A percentile compares a stretch with the other conserved stretches of the same genome.
Conservation (phyloP, 2,888 invertebrate genomes). For the Rhyacophila evoluta region DNA sequence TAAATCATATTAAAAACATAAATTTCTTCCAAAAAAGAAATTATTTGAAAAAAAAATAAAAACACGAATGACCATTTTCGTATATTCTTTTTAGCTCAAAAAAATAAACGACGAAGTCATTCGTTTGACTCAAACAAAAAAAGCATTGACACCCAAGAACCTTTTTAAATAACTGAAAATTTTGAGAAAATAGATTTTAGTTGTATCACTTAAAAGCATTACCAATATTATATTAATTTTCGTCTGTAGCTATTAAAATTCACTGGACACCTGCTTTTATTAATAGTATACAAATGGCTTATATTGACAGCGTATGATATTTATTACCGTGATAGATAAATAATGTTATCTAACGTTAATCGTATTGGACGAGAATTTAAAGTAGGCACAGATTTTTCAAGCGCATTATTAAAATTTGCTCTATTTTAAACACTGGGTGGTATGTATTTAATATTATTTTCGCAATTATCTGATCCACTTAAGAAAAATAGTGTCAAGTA, state of each 20-base stretch:
- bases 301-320: not conserved
- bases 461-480: not conserved
- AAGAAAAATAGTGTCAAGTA: conserved; percentile 11
- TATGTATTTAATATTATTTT: not conserved
- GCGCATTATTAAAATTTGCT: not conserved
- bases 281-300: not conserved
- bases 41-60: not conserved
- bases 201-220: not conserved
- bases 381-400: not conserved
- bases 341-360: not conserved
- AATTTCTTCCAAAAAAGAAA: conserved; percentile 6
- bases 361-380: not conserved
- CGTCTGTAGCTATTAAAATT: not conserved
- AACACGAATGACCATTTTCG: not conserved
- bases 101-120: not conserved
- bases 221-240: not conserved
- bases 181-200: not conserved
- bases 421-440: not conserved
- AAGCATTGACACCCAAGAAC: not conserved
- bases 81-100: not conserved
- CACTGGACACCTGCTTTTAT: not conserved
- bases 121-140: not conserved
- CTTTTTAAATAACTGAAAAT: not conserved
- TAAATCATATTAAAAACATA: not conserved
- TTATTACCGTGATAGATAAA: not conserved